phyloP scores from a whole-genome alignment of 2,888 invertebrate species.

The Chrysomela aeneicollis region DNA sequence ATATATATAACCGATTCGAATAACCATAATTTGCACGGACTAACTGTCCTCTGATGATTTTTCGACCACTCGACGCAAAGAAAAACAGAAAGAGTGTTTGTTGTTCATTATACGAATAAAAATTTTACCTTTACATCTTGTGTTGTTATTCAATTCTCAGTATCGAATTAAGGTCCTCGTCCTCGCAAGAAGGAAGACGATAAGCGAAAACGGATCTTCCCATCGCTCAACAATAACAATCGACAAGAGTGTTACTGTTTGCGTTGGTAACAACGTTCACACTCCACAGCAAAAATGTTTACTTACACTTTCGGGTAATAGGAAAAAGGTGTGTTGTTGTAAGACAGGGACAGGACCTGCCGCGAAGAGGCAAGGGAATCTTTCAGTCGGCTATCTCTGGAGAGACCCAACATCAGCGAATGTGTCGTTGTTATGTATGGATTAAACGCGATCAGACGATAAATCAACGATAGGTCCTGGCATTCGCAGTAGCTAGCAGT shows the following conservation, averaged over 20 bases:
- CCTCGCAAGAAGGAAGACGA: constrained; percentile 37
- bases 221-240: constrained; percentile 50
- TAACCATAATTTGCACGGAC: no score
- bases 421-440: no score
- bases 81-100: background rate
- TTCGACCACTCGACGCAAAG: no score
- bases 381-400: no score
- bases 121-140: background rate
- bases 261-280: constrained; percentile 56
- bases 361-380: constrained; percentile 4
- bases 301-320: constrained; percentile 61
- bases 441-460: background rate
- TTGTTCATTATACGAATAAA: background rate
- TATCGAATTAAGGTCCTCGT: constrained; percentile 41
- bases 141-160: constrained; percentile 46
- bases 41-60: no score
- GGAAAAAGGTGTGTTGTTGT: constrained; percentile 58
- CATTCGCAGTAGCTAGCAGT: background rate
- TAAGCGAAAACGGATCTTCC: constrained; percentile 44
- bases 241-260: constrained; percentile 54
- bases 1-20: no score
- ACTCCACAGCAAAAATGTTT: constrained; percentile 56
- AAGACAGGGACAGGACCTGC: constrained; percentile 51
- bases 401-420: background rate
- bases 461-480: background rate